A percentile compares a stretch with the other conserved stretches of the same genome.
Evolutionary conservation across 2,797 vertebrate species (phyloP).

Genomic region (Molossus molossus): DNA sequence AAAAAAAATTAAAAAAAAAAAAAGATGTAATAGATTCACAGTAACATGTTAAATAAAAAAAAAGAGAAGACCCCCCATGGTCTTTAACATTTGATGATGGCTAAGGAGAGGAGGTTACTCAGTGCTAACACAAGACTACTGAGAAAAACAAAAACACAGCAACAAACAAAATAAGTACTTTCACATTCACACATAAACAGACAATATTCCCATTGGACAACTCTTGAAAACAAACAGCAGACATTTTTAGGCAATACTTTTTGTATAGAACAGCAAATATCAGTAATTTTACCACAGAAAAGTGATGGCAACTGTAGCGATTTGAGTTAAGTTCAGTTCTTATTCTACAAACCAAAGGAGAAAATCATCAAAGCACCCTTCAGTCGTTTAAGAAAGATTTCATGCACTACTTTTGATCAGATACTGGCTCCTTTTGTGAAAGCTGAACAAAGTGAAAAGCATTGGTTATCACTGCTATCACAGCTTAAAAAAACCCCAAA

Average conservation of each 20-base stretch:
- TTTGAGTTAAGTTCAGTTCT: slow-evolving; percentile 75
- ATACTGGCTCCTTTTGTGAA: slow-evolving; percentile 81
- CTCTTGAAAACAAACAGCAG: slow-evolving; percentile 81
- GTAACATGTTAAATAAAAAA: slow-evolving; percentile 85
- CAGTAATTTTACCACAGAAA: slow-evolving; percentile 89
- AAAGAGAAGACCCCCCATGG: slow-evolving; percentile 85
- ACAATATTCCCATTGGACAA: slow-evolving; percentile 47
- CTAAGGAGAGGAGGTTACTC: slow-evolving; percentile 87
- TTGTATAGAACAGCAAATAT: slow-evolving; percentile 87
- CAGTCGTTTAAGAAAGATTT: slow-evolving; percentile 70
- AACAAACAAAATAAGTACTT: slow-evolving; percentile 77
- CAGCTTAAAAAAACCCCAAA: slow-evolving; percentile 85
- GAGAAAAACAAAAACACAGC: slow-evolving; percentile 80
- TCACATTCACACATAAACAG: slow-evolving; percentile 26
- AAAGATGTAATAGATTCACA: slow-evolving; percentile 89
- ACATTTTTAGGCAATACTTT: slow-evolving; percentile 87
- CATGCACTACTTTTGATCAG: slow-evolving; percentile 77
- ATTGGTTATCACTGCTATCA: slow-evolving; percentile 86
- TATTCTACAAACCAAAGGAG: slow-evolving; percentile 80
- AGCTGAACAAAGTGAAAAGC: slow-evolving; percentile 82
- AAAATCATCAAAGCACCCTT: slow-evolving; percentile 80
- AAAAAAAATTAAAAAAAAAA: no score
- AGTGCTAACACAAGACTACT: slow-evolving; percentile 78
- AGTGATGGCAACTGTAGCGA: slow-evolving; percentile 86
- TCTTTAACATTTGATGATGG: slow-evolving; percentile 87